Conservation (phyloP, 1,140 invertebrate species). For the Panonychus citri region DNA sequence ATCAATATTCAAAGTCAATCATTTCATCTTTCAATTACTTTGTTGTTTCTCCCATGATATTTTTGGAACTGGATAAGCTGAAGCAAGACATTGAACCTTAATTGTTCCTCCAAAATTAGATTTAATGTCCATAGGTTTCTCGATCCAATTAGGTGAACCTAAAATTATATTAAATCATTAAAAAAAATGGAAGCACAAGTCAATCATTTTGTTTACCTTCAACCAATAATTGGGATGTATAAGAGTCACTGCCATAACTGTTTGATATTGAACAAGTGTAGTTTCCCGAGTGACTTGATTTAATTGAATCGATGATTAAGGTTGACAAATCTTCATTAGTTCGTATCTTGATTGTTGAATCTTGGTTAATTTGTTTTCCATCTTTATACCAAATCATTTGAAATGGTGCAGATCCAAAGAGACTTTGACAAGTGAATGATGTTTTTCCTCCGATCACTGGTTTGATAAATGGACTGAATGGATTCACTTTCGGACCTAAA, state of each 20-base stretch:
- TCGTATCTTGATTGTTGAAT: neutral
- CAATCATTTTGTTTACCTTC: neutral
- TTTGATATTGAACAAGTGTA: neutral
- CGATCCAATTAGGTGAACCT: conserved; percentile 5
- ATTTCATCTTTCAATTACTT: no score
- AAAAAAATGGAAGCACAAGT: no score
- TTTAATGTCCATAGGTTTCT: conserved; percentile 3
- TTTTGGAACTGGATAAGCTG: conserved; percentile 1
- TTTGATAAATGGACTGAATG: no score
- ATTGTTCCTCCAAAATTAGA: neutral
- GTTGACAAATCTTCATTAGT: neutral
- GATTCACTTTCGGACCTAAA: no score
- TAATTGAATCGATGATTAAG: neutral
- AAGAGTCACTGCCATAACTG: neutral
- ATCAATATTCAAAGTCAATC: no score
- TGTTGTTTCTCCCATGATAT: no score
- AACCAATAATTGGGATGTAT: neutral
- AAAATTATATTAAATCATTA: no score
- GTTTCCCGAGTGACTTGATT: neutral
- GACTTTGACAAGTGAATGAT: no score
- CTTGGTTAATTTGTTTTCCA: neutral
- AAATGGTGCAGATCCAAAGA: neutral
- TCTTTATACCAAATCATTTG: neutral
- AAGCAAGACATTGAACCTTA: neutral
- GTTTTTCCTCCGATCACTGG: no score